Conservation (phyloP, 2,797 vertebrate species). For the Lemur catta region DNA sequence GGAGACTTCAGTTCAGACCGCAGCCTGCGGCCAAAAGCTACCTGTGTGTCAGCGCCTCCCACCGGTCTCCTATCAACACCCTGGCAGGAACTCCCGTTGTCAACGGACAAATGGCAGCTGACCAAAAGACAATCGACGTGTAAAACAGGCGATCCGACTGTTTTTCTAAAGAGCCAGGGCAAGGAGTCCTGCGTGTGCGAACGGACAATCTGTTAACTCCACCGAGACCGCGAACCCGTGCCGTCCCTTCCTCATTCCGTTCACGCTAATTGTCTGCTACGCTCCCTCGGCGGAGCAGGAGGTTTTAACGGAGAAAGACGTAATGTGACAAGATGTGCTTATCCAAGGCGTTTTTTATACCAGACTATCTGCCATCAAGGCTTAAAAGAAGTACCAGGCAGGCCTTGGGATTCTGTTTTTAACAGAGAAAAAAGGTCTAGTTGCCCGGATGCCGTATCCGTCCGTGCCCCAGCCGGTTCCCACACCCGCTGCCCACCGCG, state of each 20-base stretch:
- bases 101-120: background rate
- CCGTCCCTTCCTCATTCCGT: background rate
- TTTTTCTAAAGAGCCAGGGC: background rate
- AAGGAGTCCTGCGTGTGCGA: background rate
- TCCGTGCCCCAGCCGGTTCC: background rate
- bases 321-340: background rate
- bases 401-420: background rate
- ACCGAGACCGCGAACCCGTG: background rate
- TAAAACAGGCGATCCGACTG: background rate
- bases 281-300: background rate
- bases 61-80: background rate
- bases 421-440: background rate
- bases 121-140: background rate
- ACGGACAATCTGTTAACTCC: background rate
- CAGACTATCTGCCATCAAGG: background rate
- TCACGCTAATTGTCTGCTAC: background rate
- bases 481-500: background rate
- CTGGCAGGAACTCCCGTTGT: background rate
- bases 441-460: background rate
- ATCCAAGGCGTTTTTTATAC: background rate
- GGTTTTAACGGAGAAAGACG: background rate
- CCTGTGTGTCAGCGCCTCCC: background rate
- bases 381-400: background rate
- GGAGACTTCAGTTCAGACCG: background rate
- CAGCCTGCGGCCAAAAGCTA: background rate